Percentiles rank a stretch among this genome's conserved stretches.
These are phyloP conservation scores for Epicauta chinensis DNA, from an alignment of 1,140 invertebrate genomes.

Conservation along the genomic window DNA sequence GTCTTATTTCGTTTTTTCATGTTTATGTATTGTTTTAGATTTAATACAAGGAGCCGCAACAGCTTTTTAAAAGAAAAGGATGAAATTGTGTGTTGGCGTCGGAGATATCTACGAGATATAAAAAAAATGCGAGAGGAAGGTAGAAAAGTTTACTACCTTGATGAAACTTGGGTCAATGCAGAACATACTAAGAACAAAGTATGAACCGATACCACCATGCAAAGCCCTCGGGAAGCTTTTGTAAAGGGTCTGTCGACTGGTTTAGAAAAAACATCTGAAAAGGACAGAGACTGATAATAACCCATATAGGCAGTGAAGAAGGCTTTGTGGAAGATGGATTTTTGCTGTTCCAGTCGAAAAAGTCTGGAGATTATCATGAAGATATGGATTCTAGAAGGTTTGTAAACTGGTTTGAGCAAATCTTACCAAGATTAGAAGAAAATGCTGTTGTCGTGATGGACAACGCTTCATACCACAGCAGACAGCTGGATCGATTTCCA, in stretches of 20 bases:
- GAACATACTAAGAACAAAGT: conserved; percentile 19
- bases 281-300: conserved; percentile 30
- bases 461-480: too few relatives aligned
- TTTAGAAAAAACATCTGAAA: conserved; percentile 32
- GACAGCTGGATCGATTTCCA: not conserved
- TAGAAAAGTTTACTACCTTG: conserved; percentile 18
- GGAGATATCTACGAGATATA: conserved; percentile 8
- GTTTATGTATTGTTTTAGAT: not conserved
- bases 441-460: not conserved
- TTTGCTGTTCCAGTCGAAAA: conserved; percentile 3
- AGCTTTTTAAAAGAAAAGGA: conserved; percentile 3
- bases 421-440: conserved; percentile 1
- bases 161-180: conserved; percentile 20
- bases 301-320: conserved; percentile 32
- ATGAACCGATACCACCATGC: conserved; percentile 10
- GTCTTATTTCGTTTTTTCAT: too few relatives aligned
- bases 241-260: conserved; percentile 25
- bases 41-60: not conserved
- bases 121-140: not conserved
- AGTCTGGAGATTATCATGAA: conserved; percentile 5
- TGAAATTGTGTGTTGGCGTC: conserved; percentile 11
- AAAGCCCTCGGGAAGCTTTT: conserved; percentile 13
- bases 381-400: conserved; percentile 1
- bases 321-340: conserved; percentile 30
- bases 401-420: not conserved